Conservation (phyloP, 2,888 invertebrate species). For the Omphaloscelis lunosa region DNA sequence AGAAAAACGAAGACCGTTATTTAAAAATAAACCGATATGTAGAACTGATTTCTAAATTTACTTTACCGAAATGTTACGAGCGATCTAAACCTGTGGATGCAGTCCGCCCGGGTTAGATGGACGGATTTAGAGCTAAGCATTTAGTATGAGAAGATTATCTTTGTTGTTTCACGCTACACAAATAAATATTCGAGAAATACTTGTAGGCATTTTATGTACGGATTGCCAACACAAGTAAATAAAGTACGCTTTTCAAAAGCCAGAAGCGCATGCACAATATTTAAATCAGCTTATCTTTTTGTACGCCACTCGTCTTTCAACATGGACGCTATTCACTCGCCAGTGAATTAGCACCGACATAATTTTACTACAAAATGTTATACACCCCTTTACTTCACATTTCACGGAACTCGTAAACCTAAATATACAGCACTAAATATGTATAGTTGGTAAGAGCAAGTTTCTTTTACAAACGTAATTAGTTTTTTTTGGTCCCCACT, state of each 20-base stretch:
- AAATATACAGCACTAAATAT: slow-evolving; percentile 40
- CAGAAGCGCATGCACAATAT: slow-evolving; percentile 38
- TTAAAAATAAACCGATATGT: slow-evolving; percentile 65
- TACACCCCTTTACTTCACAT: slow-evolving; percentile 30
- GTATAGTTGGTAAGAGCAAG: slow-evolving; percentile 44
- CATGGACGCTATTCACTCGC: slow-evolving; percentile 40
- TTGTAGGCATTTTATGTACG: slow-evolving; percentile 38
- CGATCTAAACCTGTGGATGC: slow-evolving; percentile 59
- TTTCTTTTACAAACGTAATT: slow-evolving; percentile 59
- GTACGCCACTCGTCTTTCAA: slow-evolving; percentile 45
- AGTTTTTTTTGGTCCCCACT: slow-evolving; percentile 46
- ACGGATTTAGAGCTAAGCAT: slow-evolving; percentile 66
- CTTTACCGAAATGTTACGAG: slow-evolving; percentile 64
- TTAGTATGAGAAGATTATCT: slow-evolving; percentile 53
- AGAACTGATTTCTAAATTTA: slow-evolving; percentile 68
- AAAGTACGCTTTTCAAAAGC: slow-evolving; percentile 38
- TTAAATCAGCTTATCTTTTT: slow-evolving; percentile 47
- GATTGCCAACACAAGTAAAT: slow-evolving; percentile 43
- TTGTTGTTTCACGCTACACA: slow-evolving; percentile 42
- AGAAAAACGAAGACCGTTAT: slow-evolving; percentile 39
- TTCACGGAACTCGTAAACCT: slow-evolving; percentile 40
- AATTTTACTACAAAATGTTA: slow-evolving; percentile 42
- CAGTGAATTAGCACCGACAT: slow-evolving; percentile 51
- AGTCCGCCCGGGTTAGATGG: slow-evolving; percentile 56
- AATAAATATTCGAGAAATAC: slow-evolving; percentile 38